Conservation (phyloP, 2,888 invertebrate species). For the Lepidochrysops patricia region DNA sequence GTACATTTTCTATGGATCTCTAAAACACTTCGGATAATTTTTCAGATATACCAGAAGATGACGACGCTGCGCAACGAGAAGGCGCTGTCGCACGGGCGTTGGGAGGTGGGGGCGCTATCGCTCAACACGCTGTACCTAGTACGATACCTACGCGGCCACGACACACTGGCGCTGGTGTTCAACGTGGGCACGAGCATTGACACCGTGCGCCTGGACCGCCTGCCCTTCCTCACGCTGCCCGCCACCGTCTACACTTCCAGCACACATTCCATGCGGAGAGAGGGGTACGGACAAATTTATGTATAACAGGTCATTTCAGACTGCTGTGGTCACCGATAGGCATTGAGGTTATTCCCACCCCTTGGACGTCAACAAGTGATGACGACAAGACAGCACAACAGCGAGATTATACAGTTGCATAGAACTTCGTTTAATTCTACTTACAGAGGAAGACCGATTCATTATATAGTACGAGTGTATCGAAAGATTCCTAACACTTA, state of each 20-base stretch:
- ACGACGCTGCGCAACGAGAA: slow-evolving; percentile 56
- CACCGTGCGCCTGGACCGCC: slow-evolving; percentile 37
- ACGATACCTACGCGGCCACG: slow-evolving; percentile 38
- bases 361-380: no score
- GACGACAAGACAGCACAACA: no score
- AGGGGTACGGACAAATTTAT: not conserved
- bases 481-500: no score
- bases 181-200: slow-evolving; percentile 66
- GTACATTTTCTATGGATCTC: not conserved
- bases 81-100: slow-evolving; percentile 50
- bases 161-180: slow-evolving; percentile 55
- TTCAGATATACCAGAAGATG: slow-evolving; percentile 68
- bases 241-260: slow-evolving; percentile 43
- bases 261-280: slow-evolving; percentile 35
- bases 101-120: slow-evolving; percentile 41
- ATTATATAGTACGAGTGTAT: no score
- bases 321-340: no score
- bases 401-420: no score
- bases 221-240: slow-evolving; percentile 32
- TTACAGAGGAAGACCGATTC: no score
- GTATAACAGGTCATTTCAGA: no score
- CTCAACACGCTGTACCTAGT: slow-evolving; percentile 38
- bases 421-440: no score
- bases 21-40: not conserved
- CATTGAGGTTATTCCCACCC: no score